Conservation (phyloP, 2,113 vertebrate species). For the Callipepla squamata region DNA sequence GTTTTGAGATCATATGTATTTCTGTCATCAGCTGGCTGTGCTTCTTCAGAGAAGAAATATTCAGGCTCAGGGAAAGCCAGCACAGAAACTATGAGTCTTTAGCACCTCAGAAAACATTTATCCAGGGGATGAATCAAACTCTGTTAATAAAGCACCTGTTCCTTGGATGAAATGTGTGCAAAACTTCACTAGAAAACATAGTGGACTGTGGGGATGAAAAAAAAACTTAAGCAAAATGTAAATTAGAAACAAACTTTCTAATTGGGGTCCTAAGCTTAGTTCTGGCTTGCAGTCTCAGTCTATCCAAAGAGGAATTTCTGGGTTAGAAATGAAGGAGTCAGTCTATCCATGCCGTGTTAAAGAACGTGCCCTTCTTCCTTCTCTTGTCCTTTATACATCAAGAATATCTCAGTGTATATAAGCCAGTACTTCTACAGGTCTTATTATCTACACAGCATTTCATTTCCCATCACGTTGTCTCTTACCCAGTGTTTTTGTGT, state of each 20-base stretch:
- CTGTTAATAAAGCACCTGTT: not conserved
- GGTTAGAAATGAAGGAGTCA: not conserved
- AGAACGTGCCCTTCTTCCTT: accelerated
- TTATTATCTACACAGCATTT: not conserved
- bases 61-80: not conserved
- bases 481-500: not conserved
- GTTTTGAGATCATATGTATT: not conserved
- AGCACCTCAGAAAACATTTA: not conserved
- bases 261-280: not conserved
- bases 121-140: not conserved
- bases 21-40: conserved; percentile 36
- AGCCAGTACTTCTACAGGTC: not conserved
- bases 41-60: conserved; percentile 17
- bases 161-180: not conserved
- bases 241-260: not conserved
- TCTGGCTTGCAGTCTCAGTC: not conserved
- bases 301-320: not conserved
- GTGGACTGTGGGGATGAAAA: not conserved
- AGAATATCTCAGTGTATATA: not conserved
- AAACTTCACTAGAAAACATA: not conserved
- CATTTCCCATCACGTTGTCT: not conserved
- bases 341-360: not conserved
- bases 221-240: not conserved
- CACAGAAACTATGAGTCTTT: not conserved
- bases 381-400: not conserved